Percentiles rank a stretch among this genome's conserved stretches.
These are phyloP conservation scores for Scylla paramamosain DNA, from an alignment of 1,140 invertebrate genomes.

Conservation along the genomic window DNA sequence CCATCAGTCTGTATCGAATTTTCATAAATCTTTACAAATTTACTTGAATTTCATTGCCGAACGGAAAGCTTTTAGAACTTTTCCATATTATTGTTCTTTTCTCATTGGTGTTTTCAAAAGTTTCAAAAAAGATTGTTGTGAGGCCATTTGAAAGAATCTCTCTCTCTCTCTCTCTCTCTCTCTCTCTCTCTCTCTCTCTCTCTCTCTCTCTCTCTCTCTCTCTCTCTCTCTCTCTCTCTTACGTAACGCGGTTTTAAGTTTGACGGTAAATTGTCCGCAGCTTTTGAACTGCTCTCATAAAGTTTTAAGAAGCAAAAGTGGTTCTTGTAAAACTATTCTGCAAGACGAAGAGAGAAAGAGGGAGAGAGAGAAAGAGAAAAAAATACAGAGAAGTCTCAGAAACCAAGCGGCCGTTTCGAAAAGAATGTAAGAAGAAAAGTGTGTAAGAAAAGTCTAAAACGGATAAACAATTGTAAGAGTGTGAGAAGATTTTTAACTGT, in stretches of 20 bases:
- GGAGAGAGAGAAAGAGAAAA: neutral
- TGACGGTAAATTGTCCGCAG: neutral
- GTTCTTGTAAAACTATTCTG: constrained; percentile 12
- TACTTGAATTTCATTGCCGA: too few relatives aligned
- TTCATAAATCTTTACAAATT: too few relatives aligned
- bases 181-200: too few relatives aligned
- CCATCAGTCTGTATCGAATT: neutral
- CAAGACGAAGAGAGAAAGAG: neutral
- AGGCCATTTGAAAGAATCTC: too few relatives aligned
- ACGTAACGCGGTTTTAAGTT: constrained; percentile 13
- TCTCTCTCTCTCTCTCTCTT: neutral
- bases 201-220: too few relatives aligned
- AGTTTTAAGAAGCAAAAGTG: neutral
- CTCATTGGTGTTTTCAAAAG: too few relatives aligned
- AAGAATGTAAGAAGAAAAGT: neutral
- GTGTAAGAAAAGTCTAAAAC: neutral
- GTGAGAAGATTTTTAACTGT: too few relatives aligned
- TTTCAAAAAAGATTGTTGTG: too few relatives aligned
- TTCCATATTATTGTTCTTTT: too few relatives aligned
- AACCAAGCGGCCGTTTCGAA: neutral
- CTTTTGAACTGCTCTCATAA: neutral
- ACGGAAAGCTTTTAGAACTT: too few relatives aligned
- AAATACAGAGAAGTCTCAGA: neutral
- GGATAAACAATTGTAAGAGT: too few relatives aligned
- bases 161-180: too few relatives aligned